Evolutionary conservation across 2,797 vertebrate genomes (phyloP), one percentile per base, ranked within the genome.

Genomic region (Chelmon rostratus): DNA sequence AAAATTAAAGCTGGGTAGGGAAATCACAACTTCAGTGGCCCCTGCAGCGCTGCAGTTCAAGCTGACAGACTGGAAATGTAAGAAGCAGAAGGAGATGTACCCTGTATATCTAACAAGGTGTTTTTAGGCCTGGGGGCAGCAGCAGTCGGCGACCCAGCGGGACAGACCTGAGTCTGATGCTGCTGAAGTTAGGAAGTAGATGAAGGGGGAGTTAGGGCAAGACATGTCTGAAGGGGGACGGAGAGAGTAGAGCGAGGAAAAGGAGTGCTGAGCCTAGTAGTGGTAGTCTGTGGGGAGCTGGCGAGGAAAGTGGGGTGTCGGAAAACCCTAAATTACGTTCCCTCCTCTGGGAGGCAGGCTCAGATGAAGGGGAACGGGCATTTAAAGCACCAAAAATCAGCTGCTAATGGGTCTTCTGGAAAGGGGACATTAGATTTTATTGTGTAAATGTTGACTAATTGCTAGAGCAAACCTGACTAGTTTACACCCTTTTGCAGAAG

Each of bases 1-100:
- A 53, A 80, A 87, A 90, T 79, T 61, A 81, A 75, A 77, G 66
- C 81, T 69, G 73, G 62, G 78, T 72, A 56, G 81, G 76, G 79
- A 86, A 85, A 84, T 57, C 67, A 52, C 65, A 82, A 16, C 62
- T 72, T 69, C 37, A 44, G 66, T n/a, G 74, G 21, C 76, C 84
- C 84, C 78, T 46, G 81, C 64, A 81, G 85, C 59, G 7, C 50
- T 44, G 40, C n/a, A 10, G 76, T 42, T 75, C 57, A 23, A 66
- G 70, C 53, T 67, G 49, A 44, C 83, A 83, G 87, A 74, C 76
- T 62, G 68, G 42, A 79, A 73, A 79, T 42, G 65, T 75, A 77
- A 82, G 65, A 67, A 74, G 57, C 71, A 68, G 52, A 68, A 37
- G n/a, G 52, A 85, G 59, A 71, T 1, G n/a, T 7, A 11, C 42